Evolutionary conservation across 2,113 vertebrate genomes (phyloP), one percentile per base, ranked within the genome.

Genomic region (Stigmatopora argus): DNA sequence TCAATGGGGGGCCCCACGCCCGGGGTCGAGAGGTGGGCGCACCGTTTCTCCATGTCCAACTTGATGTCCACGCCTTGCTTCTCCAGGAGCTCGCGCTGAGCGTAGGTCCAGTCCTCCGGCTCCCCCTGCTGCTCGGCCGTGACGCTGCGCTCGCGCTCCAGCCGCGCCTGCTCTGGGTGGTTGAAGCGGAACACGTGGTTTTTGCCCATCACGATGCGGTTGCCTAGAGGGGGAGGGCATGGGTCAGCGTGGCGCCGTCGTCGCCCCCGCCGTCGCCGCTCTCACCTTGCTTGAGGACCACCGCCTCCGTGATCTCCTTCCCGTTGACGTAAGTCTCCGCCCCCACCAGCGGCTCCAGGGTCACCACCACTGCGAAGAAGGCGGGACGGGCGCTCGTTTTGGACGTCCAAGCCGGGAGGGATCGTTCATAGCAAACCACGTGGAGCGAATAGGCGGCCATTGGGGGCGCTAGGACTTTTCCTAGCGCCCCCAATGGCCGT

Each of bases 1-100:
- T 18, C 19, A 4, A 13, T 14, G 23, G 53, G 13, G 14, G 8
- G 14, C 26, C 26, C 26, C 26, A 3, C 26, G 3, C 26, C 26
- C 14, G 23, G 23, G 13, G 53, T 56, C 23, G 15, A 15, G 19
- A 45, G 41, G 38, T 7, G 38, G 35, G 41, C 19, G 0, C 5
- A 94, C 94, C 94, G 92, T 79, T 93, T 94, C 88, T 95, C 93
- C 94, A 95, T 95, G 86, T 95, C 94, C 83, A 94, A 90, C 65
- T 95, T 95, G 79, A 96, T 94, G 79, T 95, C 94, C 0, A 94
- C 94, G 62, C 94, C 94, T 44, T 94, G 92, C 38, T 94, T 92
- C 79, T 94, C 93, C 77, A 95, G 81, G 64, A 94, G 86, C 44
- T 95, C 94, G 66, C 78, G 89, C 86, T 96, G 94, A 1, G 94